Base-by-base conservation (phyloP, 2,888 invertebrate genomes). In the Calliscelio sp. region DNA sequence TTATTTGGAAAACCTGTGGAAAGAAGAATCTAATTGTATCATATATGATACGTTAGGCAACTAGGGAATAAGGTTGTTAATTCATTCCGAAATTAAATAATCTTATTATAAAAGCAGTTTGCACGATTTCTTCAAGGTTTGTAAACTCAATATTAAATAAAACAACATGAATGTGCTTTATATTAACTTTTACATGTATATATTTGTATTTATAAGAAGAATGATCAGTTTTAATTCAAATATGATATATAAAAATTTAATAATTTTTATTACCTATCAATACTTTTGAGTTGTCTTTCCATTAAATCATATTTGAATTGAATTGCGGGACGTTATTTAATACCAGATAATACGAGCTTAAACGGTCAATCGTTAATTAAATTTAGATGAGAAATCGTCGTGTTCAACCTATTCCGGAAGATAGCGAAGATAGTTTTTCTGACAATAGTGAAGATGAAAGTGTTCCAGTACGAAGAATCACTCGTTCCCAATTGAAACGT, bases 401-500 rank as follows among this genome's bases (percentile, higher is more conserved):
- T 41, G 53, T 53, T 41, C 53, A 53, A 68, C 68, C 53, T 35
- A 68, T 53, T 68, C 68, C 41, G 18, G 53, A 53, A 25, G 53
- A 68, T 41, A 68, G 68, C 41, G 41, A 68, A 66, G 68, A 68
- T 55, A 68, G 68, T 68, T 68, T 53, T 68, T 68, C 53, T 53
- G 53, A 68, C 38, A 41, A 41, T 49, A 66, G 65, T 66, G 49
- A 66, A 49, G 63, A 61, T 61, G 61, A 61, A 35, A 57, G 3
- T 57, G 57, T 18, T 32, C 57, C 5, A 41, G 41, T 41, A 41
- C 35, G 61, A 61, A 44, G 61, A 61, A 65, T 28, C 46, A 65
- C 22, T 61, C 61, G 61, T 61, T 61, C 41, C 61, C 61, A 61
- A 57, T 57, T 57, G 57, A 57, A 57, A 57, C 32, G 28, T 32